Evolutionary conservation across 1,140 invertebrate species (phyloP), one percentile per base, ranked within the genome.

Genomic region (Orius insidiosus): DNA sequence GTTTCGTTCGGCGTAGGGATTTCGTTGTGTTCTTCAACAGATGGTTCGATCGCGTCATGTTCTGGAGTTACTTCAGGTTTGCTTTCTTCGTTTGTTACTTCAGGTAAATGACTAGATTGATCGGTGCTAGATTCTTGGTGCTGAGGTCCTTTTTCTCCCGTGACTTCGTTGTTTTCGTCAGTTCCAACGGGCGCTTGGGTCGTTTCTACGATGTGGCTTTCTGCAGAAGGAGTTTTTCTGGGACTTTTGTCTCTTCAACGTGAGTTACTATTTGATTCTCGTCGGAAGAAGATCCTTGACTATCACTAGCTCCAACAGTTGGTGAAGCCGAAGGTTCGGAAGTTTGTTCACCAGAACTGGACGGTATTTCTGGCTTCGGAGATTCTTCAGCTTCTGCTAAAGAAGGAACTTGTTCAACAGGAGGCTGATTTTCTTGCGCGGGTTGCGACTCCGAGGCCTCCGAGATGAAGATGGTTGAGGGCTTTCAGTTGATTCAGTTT

Each of bases 381-480:
- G n/a, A 45, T 53, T 46, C 16, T 46, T 55, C 55, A 2, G 55
- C 56, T 30, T 46, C 44, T 34, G 31, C 38, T 16, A 5, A 19
- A 35, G 52, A 11, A 35, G 56, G 51, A n/a, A n/a, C n/a, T 42
- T 52, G 15, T 37, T n/a, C 9, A 43, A 51, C 40, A 9, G 45
- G 4, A 15, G 11, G 35, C n/a, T 39, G 54, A 5, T 34, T 9
- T 15, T 52, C 44, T 50, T 40, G 33, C 45, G 43, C 51, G 41
- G 50, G 47, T 47, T 38, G 15, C 11, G 34, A 7, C 11, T 6
- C 10, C 4, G 16, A 24, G 38, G 16, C 1, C 19, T 45, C 15
- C 42, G 43, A 30, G 48, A 15, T 31, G 53, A 54, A 3, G 41
- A 7, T 11, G 53, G 45, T 50, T 43, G 32, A 24, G 36, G 40